Conservation (phyloP, 2,113 vertebrate species). For the Misgurnus anguillicaudatus region DNA sequence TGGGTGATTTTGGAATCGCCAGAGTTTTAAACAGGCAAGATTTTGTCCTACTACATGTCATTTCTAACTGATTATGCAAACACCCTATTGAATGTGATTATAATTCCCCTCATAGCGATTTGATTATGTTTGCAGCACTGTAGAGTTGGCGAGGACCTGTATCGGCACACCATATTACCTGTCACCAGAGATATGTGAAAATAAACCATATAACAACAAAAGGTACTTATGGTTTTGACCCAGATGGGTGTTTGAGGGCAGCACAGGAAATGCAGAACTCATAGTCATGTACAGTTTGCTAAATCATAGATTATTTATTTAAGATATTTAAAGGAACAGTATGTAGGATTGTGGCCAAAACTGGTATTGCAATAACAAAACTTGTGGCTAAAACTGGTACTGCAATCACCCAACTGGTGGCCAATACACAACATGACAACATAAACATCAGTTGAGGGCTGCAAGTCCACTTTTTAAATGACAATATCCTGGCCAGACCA, state of each 20-base stretch:
- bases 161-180: constrained; percentile 98
- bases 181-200: constrained; percentile 98
- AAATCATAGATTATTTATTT: constrained; percentile 33
- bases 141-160: constrained; percentile 93
- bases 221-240: constrained; percentile 75
- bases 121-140: constrained; percentile 77
- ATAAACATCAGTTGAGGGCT: no score
- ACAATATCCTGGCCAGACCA: no score
- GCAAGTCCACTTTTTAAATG: no score
- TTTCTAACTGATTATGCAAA: background rate
- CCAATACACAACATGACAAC: no score
- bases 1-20: constrained; percentile 98
- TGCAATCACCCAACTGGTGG: no score
- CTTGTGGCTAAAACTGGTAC: no score
- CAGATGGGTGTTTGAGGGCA: background rate
- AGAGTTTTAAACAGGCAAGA: constrained; percentile 94
- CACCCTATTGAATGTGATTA: background rate
- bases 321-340: no score
- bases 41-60: background rate
- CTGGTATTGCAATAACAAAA: no score
- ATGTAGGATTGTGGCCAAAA: no score
- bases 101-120: background rate
- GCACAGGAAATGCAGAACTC: background rate
- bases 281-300: background rate
- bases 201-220: constrained; percentile 99